These are phyloP conservation scores for Lepus americanus DNA, from an alignment of 2,113 vertebrate genomes.

Conservation along the genomic window DNA sequence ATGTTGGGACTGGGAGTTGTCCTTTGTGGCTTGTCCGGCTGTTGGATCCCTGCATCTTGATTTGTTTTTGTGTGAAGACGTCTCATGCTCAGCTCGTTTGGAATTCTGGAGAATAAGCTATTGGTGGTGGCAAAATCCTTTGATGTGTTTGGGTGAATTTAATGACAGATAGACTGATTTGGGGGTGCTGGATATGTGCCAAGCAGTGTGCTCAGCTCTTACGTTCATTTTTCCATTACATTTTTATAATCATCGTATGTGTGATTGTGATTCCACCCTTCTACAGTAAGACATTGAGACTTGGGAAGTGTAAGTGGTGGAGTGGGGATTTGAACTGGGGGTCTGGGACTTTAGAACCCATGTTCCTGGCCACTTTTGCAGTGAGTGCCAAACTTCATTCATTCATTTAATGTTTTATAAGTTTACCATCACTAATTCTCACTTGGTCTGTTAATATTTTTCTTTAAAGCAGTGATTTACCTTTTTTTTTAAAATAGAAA, in stretches of 20 bases:
- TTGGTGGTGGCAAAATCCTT: background rate
- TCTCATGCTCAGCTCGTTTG: background rate
- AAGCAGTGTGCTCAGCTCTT: background rate
- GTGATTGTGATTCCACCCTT: slow-evolving; percentile 2
- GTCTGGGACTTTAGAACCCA: background rate
- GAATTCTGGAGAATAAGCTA: background rate
- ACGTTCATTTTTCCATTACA: background rate
- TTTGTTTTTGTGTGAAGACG: slow-evolving; percentile 58
- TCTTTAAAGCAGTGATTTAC: slow-evolving; percentile 25
- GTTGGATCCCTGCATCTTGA: slow-evolving; percentile 38
- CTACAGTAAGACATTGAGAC: slow-evolving; percentile 7
- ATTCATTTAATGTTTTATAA: background rate
- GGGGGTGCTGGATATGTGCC: background rate
- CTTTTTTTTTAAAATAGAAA: background rate
- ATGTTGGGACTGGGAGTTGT: slow-evolving; percentile 15
- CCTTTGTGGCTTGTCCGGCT: slow-evolving; percentile 20
- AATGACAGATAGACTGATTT: background rate
- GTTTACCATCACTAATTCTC: background rate
- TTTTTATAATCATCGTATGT: background rate
- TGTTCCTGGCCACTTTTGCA: background rate
- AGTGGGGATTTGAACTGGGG: slow-evolving; percentile 1
- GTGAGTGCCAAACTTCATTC: background rate
- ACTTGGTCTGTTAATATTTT: slow-evolving; percentile 23
- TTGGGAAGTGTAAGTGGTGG: background rate
- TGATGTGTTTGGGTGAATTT: slow-evolving; percentile 26